Conservation (phyloP, 1,140 invertebrate species). For the Neodiprion virginianus region DNA sequence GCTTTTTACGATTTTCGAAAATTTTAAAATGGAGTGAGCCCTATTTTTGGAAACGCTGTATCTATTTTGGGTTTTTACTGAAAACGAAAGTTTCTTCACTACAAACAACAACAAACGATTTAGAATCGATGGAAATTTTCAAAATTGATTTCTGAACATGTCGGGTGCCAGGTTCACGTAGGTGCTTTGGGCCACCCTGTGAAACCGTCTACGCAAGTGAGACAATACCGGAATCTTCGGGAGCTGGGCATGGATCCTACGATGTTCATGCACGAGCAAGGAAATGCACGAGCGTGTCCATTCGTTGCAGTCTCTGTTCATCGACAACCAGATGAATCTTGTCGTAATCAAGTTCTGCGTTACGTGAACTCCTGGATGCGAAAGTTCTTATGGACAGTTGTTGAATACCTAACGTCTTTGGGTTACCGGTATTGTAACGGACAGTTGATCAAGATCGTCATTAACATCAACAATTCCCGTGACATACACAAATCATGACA, state of each 20-base stretch:
- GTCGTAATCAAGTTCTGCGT: not conserved
- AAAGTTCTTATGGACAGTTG: not conserved
- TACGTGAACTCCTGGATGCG: not conserved
- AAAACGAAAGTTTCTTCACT: too few relatives aligned
- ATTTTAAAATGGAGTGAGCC: too few relatives aligned
- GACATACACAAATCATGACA: too few relatives aligned
- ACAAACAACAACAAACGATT: too few relatives aligned
- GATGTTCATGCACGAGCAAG: not conserved
- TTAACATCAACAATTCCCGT: too few relatives aligned
- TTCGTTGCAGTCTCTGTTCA: not conserved
- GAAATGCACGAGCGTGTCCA: not conserved
- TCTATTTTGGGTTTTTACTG: slow-evolving; percentile 12
- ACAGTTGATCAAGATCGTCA: too few relatives aligned
- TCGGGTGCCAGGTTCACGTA: too few relatives aligned
- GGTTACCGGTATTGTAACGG: not conserved
- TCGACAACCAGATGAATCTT: not conserved
- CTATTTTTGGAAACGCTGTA: slow-evolving; percentile 5
- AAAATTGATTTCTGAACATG: too few relatives aligned
- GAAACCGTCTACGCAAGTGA: not conserved
- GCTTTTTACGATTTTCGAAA: too few relatives aligned
- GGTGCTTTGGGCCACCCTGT: not conserved
- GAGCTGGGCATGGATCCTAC: not conserved
- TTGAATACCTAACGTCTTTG: not conserved
- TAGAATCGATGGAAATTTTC: too few relatives aligned
- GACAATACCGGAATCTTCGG: not conserved